Conservation (phyloP, 2,113 vertebrate species). For the Cygnus atratus region DNA sequence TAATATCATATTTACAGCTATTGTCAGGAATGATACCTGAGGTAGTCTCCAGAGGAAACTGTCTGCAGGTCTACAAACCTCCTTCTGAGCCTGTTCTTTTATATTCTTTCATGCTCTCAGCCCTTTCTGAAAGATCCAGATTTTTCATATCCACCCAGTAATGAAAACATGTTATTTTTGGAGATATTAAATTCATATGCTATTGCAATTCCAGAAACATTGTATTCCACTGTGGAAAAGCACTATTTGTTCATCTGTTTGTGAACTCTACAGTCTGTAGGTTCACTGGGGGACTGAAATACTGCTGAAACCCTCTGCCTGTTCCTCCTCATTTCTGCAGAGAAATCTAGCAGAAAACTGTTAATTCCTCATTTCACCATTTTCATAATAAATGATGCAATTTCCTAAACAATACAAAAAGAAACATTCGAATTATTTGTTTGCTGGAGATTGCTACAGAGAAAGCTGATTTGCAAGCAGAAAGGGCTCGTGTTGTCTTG, state of each 20-base stretch:
- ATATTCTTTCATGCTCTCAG: background rate
- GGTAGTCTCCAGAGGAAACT: background rate
- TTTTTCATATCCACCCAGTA: background rate
- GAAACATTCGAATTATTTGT: background rate
- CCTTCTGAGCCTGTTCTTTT: background rate
- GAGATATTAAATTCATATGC: conserved; percentile 1
- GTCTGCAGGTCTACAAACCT: background rate
- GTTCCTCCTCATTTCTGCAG: background rate
- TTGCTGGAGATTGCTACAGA: background rate
- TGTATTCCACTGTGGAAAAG: background rate
- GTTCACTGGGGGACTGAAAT: background rate
- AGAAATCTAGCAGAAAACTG: background rate
- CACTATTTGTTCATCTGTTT: background rate
- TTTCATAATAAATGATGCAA: background rate
- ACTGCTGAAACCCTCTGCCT: background rate
- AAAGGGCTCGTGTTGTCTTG: background rate
- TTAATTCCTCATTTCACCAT: background rate
- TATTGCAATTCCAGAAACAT: background rate
- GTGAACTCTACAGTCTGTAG: background rate
- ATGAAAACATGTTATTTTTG: conserved; percentile 20
- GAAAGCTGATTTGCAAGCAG: background rate
- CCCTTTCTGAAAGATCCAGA: background rate
- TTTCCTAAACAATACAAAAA: background rate
- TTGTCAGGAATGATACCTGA: background rate
- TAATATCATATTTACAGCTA: background rate